Conservation (phyloP, 2,888 invertebrate genomes). For the Cacoxenus indagator region DNA sequence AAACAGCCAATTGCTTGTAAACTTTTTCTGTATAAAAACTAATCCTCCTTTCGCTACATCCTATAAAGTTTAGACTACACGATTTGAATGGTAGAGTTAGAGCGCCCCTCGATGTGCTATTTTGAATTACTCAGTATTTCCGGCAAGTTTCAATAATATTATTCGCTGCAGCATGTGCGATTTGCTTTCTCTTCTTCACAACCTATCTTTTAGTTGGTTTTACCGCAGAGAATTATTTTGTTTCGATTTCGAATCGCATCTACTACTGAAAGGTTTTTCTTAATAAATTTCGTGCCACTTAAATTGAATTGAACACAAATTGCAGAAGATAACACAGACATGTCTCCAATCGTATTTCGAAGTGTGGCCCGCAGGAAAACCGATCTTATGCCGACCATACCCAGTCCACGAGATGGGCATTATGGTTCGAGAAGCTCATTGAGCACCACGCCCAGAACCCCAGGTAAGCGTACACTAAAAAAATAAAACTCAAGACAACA, state of each 20-base stretch:
- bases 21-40: background rate
- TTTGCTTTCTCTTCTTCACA: background rate
- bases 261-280: background rate
- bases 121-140: background rate
- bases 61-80: background rate
- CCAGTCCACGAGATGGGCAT: constrained; percentile 78
- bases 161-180: constrained; percentile 15
- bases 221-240: background rate
- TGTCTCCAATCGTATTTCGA: constrained; percentile 77
- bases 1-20: background rate
- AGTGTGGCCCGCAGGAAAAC: constrained; percentile 89
- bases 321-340: constrained; percentile 70
- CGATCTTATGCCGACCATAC: constrained; percentile 91
- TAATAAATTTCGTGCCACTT: background rate
- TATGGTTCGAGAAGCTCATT: constrained; percentile 73
- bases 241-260: background rate
- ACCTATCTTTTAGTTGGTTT: background rate
- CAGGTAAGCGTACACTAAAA: constrained; percentile 65
- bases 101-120: background rate
- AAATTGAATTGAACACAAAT: constrained; percentile 33
- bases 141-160: background rate
- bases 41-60: background rate
- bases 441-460: constrained; percentile 71
- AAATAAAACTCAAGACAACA: constrained; percentile 20
- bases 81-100: background rate